Evolutionary conservation across 1,140 invertebrate species (phyloP).

Genomic region (Drosophila erecta): DNA sequence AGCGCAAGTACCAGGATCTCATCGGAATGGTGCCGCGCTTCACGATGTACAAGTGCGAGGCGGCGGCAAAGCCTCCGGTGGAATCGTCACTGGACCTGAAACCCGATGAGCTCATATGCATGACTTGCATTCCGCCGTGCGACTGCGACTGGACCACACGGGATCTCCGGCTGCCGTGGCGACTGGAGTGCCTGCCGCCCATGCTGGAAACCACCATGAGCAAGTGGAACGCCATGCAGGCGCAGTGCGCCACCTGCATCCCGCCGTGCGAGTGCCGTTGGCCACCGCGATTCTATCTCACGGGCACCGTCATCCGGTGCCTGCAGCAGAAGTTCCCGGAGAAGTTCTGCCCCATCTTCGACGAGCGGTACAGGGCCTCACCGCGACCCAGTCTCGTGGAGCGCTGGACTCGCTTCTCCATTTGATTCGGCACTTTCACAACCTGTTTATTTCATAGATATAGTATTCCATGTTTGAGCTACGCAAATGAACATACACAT

Average conservation of each 20-base stretch:
- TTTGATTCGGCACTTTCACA: slow-evolving; percentile 21
- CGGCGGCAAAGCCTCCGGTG: fast-evolving
- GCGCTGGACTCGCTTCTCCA: slow-evolving; percentile 67
- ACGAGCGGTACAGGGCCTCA: slow-evolving; percentile 41
- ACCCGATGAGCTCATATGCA: slow-evolving; percentile 24
- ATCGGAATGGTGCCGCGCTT: slow-evolving; percentile 19
- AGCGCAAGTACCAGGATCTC: slow-evolving; percentile 38
- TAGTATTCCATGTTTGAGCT: no score
- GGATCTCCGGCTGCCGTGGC: slow-evolving; percentile 46
- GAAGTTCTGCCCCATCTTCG: slow-evolving; percentile 70
- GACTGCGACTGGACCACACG: slow-evolving; percentile 52
- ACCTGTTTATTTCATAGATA: neutral
- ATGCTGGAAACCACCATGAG: slow-evolving; percentile 1
- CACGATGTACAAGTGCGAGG: slow-evolving; percentile 29
- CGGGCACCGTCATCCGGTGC: slow-evolving; percentile 65
- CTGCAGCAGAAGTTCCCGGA: slow-evolving; percentile 62
- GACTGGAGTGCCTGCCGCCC: slow-evolving; percentile 33
- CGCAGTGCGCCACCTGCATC: slow-evolving; percentile 38
- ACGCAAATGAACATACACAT: no score
- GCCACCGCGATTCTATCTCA: slow-evolving; percentile 66
- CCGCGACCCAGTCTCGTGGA: slow-evolving; percentile 55
- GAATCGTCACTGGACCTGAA: neutral
- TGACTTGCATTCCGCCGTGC: slow-evolving; percentile 61
- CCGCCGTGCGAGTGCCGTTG: slow-evolving; percentile 70
- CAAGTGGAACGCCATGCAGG: slow-evolving; percentile 36